phyloP scores from a whole-genome alignment of 2,113 vertebrate genomes.

The Centrocercus urophasianus region DNA sequence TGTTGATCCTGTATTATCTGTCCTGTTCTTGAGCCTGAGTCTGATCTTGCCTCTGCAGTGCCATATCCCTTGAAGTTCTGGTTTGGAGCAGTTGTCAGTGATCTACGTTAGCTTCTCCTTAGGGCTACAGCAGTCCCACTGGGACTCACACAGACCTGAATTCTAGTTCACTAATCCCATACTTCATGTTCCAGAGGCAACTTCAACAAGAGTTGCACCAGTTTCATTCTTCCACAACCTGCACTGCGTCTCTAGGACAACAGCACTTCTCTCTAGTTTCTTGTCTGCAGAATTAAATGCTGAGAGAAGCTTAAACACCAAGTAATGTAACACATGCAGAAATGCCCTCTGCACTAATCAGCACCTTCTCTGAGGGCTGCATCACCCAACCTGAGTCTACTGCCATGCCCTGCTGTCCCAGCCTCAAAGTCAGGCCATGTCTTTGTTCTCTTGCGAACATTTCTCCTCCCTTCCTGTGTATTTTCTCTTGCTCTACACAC shows the following conservation, averaged over 20 bases:
- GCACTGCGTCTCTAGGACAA: background rate
- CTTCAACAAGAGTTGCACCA: background rate
- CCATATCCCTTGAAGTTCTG: background rate
- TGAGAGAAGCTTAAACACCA: background rate
- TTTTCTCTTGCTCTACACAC: background rate
- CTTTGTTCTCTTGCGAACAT: conserved; percentile 8
- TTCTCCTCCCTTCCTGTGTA: background rate
- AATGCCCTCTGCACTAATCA: background rate
- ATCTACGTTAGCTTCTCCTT: background rate
- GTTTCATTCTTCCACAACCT: background rate
- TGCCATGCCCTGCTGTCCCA: background rate
- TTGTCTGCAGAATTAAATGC: background rate
- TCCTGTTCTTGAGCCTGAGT: background rate
- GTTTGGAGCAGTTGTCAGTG: background rate
- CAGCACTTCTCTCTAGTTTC: background rate
- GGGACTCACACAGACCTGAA: accelerated
- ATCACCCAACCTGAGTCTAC: background rate
- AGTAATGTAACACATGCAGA: background rate
- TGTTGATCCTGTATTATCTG: background rate
- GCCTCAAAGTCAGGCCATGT: background rate
- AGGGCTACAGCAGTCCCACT: background rate
- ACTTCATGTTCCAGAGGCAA: accelerated
- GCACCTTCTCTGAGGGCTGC: background rate
- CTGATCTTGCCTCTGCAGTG: background rate
- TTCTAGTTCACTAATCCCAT: background rate